Evolutionary conservation across 1,140 invertebrate species (phyloP).

Genomic region (Periplaneta americana): DNA sequence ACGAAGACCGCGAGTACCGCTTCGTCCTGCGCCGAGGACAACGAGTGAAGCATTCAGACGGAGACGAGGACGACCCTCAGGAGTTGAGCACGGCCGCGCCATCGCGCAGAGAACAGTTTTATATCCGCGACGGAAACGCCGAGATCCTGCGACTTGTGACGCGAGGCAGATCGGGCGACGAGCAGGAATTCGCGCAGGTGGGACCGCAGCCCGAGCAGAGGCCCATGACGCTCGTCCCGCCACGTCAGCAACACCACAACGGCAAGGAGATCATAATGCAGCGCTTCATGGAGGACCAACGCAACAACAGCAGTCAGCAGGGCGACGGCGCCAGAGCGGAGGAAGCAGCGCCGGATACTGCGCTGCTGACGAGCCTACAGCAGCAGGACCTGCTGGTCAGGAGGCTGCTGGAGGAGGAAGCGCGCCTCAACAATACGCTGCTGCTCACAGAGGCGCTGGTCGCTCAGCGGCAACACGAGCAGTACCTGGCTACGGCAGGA

Average conservation of each 20-base stretch:
- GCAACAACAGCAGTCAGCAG: slow-evolving; percentile 27
- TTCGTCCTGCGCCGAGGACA: background rate
- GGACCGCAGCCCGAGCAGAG: slow-evolving; percentile 33
- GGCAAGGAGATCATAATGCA: slow-evolving; percentile 76
- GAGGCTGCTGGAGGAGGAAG: slow-evolving; percentile 22
- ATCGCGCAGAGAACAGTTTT: slow-evolving; percentile 55
- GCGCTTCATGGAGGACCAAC: slow-evolving; percentile 74
- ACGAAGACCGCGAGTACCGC: background rate
- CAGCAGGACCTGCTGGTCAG: slow-evolving; percentile 27
- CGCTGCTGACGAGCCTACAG: slow-evolving; percentile 16
- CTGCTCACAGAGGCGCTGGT: slow-evolving; percentile 5
- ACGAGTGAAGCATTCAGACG: background rate
- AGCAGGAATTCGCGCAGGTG: slow-evolving; percentile 8
- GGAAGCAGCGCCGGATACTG: slow-evolving; percentile 21
- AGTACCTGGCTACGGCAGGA: background rate
- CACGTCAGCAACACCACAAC: slow-evolving; percentile 47
- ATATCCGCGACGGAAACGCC: slow-evolving; percentile 74
- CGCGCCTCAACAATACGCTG: background rate
- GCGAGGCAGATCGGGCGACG: slow-evolving; percentile 54
- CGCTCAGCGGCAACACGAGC: background rate
- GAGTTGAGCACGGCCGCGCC: background rate
- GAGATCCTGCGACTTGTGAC: slow-evolving; percentile 76
- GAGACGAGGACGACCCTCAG: slow-evolving; percentile 11
- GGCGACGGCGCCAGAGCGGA: background rate
- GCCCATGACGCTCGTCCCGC: slow-evolving; percentile 29